Base-by-base conservation (phyloP, 2,888 invertebrate genomes). In the Cancer borealis region DNA sequence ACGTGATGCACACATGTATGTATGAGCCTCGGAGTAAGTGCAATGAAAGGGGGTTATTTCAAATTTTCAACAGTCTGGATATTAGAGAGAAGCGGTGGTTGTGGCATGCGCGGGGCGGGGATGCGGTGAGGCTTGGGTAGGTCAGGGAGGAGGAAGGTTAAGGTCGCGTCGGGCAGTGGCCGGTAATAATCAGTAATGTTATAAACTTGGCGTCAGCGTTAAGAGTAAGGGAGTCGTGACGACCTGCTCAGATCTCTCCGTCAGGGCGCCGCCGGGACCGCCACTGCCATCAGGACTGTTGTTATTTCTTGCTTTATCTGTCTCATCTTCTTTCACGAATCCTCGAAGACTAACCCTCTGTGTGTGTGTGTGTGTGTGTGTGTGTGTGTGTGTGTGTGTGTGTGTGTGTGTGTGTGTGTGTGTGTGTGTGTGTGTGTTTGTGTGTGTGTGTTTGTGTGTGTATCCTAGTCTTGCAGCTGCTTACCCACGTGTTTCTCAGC, bases 171-270 rank as follows among this genome's bases (percentile, higher is more conserved):
- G 84, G 60, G 66, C 89, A 66, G 45, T 89, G 89, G 73, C 30
- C 21, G 92, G 92, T 89, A 93, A 89, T 89, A 93, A 93, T 45
- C 30, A 73, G 92, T 73, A 89, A 93, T 89, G 88, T 93, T 66
- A 89, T 93, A 93, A 93, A 89, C 66, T 89, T 73, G 88, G 26
- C 46, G 66, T 49, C 47, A 45, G 73, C 73, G 66, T 73, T 73
- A 39, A 92, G 66, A 39, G 92, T 17, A 47, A 39, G 73, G 10
- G 39, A 89, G 89, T 89, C 88, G 92, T 93, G 92, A 60, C 46
- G 49, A 14, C 54, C 66, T 66, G 54, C 66, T 73, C 39, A 89
- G 66, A 88, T 93, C 92, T 46, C 92, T 93, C 88, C 92, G 88
- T 92, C 92, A 88, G 88, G 46, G 6, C 79, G 46, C 17, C 47